Percentiles rank a stretch among this genome's conserved stretches.
phyloP scores from a whole-genome alignment of 2,113 vertebrate genomes.

The Nerophis ophidion region DNA sequence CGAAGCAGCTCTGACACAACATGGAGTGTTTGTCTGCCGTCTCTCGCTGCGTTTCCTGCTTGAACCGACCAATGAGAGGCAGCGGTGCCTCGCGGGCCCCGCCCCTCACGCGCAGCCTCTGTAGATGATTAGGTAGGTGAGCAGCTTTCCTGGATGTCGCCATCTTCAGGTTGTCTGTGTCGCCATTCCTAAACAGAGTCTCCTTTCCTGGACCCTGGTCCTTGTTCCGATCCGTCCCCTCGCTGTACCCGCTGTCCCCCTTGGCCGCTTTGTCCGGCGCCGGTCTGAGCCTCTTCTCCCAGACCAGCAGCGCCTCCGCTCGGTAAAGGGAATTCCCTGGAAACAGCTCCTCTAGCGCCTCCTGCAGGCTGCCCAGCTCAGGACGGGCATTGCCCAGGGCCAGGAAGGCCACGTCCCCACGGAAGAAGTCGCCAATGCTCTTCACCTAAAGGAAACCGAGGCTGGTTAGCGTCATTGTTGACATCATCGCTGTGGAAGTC shows the following conservation, averaged over 20 bases:
- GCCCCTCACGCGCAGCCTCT: constrained; percentile 47
- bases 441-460: constrained; percentile 43
- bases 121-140: constrained; percentile 60
- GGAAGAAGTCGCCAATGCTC: constrained; percentile 85
- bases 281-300: constrained; percentile 74
- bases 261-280: constrained; percentile 67
- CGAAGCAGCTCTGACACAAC: constrained; percentile 57
- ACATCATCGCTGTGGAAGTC: not conserved
- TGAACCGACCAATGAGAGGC: constrained; percentile 34
- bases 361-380: constrained; percentile 76
- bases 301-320: constrained; percentile 62
- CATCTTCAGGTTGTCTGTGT: constrained; percentile 35
- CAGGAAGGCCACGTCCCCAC: constrained; percentile 84
- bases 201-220: no score
- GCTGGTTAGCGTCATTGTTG: no score
- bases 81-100: constrained; percentile 26
- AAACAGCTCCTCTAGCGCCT: constrained; percentile 83
- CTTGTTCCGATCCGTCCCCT: constrained; percentile 33
- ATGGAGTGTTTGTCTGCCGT: constrained; percentile 16
- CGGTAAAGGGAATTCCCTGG: constrained; percentile 72
- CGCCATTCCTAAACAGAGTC: not conserved
- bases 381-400: constrained; percentile 81
- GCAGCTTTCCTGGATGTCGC: constrained; percentile 36
- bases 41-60: constrained; percentile 16
- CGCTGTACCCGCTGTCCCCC: constrained; percentile 71